Conservation (phyloP, 2,797 vertebrate species). For the Knipowitschia caucasica region DNA sequence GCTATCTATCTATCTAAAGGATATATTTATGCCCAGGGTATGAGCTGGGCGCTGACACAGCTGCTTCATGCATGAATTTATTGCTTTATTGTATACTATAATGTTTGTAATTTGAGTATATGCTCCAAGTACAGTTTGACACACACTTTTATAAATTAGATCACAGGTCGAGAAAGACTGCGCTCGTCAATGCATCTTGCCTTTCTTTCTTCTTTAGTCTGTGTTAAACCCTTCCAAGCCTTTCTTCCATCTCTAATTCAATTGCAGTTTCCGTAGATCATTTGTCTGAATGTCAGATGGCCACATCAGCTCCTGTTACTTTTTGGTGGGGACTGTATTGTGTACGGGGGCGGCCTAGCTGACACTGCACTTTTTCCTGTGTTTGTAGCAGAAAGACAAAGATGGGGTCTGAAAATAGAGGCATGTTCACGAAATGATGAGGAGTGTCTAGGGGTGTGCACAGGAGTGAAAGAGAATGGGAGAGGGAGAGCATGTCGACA, state of each 20-base stretch:
- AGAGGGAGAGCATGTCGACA: slow-evolving; percentile 59
- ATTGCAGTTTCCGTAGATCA: slow-evolving; percentile 29
- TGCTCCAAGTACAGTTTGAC: no score
- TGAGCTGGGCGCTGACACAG: no score
- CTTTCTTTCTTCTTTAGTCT: slow-evolving; percentile 29
- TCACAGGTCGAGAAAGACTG: no score
- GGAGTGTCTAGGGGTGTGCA: slow-evolving; percentile 26
- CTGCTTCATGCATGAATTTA: no score
- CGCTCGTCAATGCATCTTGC: slow-evolving; percentile 17
- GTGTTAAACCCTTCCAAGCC: slow-evolving; percentile 16
- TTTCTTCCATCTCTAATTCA: slow-evolving; percentile 35
- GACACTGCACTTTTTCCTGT: slow-evolving; percentile 58
- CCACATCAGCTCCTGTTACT: slow-evolving; percentile 49
- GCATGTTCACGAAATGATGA: slow-evolving; percentile 53
- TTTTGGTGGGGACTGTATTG: slow-evolving; percentile 26
- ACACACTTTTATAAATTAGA: no score
- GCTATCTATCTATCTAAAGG: no score
- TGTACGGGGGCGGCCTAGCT: slow-evolving; percentile 33
- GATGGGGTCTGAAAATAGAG: slow-evolving; percentile 58
- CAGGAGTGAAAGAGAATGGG: slow-evolving; percentile 42
- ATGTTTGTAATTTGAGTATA: no score
- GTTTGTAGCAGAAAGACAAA: slow-evolving; percentile 50
- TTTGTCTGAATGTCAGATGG: slow-evolving; percentile 59
- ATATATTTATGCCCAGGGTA: no score
- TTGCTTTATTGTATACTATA: no score